A percentile compares a stretch with the other conserved stretches of the same genome.
Evolutionary conservation across 2,888 invertebrate genomes (phyloP).

Genomic region (Apotomis capreana): DNA sequence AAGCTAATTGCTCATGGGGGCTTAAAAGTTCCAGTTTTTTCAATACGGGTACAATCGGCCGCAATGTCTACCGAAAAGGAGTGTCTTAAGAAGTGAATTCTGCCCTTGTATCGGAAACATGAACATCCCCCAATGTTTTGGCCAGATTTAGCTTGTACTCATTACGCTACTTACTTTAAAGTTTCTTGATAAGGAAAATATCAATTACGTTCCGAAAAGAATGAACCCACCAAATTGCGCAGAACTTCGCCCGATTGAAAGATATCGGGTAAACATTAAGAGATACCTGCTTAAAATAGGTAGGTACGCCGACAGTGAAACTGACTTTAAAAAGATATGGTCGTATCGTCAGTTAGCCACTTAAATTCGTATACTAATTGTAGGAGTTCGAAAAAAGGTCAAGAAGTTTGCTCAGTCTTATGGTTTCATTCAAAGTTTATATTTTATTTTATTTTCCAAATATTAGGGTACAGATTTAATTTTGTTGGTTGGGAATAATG

Average conservation of each 20-base stretch:
- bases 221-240: constrained; percentile 12
- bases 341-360: not conserved
- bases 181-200: constrained; percentile 2
- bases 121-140: constrained; percentile 6
- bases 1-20: too few species aligned
- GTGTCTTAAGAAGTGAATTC: not conserved
- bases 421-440: too few species aligned
- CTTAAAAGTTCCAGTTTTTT: too few species aligned
- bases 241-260: constrained; percentile 15
- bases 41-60: not conserved
- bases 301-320: not conserved
- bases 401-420: not conserved
- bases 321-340: not conserved
- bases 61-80: not conserved
- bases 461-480: too few species aligned
- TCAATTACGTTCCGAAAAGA: constrained; percentile 1
- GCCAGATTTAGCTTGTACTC: constrained; percentile 4
- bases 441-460: too few species aligned
- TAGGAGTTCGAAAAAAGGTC: not conserved
- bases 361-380: not conserved
- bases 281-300: constrained; percentile 11
- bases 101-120: constrained; percentile 9
- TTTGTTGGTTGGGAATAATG: too few species aligned
- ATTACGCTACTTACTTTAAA: constrained; percentile 8
- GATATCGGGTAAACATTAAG: constrained; percentile 15